Evolutionary conservation across 2,888 invertebrate species (phyloP).

Genomic region (Apamea anceps): DNA sequence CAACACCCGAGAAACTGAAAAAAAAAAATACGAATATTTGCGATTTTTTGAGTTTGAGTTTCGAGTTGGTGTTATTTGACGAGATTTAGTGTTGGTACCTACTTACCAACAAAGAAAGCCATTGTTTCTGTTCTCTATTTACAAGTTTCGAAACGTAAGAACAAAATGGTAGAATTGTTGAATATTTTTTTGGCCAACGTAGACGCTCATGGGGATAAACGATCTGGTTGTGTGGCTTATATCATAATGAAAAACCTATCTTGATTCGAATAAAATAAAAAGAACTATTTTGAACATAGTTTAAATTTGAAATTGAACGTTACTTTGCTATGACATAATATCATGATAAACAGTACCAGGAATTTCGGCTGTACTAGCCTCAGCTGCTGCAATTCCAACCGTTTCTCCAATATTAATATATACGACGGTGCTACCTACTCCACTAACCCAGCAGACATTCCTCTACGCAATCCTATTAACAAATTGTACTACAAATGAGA

Average conservation of each 20-base stretch:
- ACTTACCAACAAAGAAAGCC: background rate
- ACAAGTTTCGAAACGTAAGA: background rate
- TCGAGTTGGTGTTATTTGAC: background rate
- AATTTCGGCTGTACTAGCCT: constrained; percentile 50
- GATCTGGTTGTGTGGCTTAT: background rate
- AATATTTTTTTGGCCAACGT: background rate
- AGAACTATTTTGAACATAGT: background rate
- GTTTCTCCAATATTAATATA: constrained; percentile 67
- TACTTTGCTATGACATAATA: background rate
- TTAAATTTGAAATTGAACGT: background rate
- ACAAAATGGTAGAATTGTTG: background rate
- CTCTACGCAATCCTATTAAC: constrained; percentile 30
- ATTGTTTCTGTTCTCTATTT: background rate
- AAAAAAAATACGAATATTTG: no score
- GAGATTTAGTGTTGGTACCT: background rate
- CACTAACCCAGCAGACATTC: constrained; percentile 31
- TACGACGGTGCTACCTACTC: constrained; percentile 10
- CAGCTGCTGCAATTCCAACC: constrained; percentile 49
- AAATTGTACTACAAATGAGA: constrained; percentile 35
- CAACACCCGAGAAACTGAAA: background rate
- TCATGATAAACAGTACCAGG: constrained; percentile 3
- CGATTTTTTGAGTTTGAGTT: no score
- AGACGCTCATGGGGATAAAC: background rate
- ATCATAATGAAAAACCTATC: background rate
- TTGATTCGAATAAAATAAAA: no score